These are phyloP conservation scores for Chrysolina americana DNA, from an alignment of 2,888 invertebrate species.

Conservation along the genomic window DNA sequence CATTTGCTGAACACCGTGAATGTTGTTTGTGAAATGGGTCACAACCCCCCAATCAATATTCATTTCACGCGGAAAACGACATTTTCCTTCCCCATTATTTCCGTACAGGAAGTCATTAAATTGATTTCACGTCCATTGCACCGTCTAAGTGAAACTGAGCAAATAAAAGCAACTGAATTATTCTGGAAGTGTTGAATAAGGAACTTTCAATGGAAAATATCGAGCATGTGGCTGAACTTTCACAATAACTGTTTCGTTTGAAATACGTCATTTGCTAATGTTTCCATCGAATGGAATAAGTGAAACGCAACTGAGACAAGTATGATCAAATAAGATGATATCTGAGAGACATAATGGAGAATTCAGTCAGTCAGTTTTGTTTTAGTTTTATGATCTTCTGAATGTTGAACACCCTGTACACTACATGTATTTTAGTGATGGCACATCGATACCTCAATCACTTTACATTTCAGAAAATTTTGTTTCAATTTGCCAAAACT, in stretches of 20 bases:
- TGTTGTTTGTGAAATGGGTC: not conserved
- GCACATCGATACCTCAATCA: too few species aligned
- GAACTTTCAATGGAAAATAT: not conserved
- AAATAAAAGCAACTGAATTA: not conserved
- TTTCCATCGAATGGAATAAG: too few species aligned
- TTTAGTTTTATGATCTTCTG: too few species aligned
- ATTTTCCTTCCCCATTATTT: not conserved
- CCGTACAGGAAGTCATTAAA: conserved; percentile 1
- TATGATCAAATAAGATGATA: too few species aligned
- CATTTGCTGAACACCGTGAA: not conserved
- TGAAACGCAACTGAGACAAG: too few species aligned
- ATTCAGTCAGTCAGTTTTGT: too few species aligned
- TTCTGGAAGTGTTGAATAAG: not conserved
- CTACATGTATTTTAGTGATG: too few species aligned
- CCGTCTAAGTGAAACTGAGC: not conserved
- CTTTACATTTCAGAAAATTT: too few species aligned
- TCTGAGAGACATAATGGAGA: too few species aligned
- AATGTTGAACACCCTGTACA: too few species aligned
- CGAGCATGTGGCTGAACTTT: not conserved
- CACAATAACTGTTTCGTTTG: not conserved
- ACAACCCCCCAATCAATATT: not conserved
- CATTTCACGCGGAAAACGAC: not conserved
- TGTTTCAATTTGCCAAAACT: too few species aligned
- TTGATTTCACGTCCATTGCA: not conserved
- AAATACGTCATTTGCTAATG: not conserved